Evolutionary conservation across 2,888 invertebrate species (phyloP).

Genomic region (Drosophila recens): DNA sequence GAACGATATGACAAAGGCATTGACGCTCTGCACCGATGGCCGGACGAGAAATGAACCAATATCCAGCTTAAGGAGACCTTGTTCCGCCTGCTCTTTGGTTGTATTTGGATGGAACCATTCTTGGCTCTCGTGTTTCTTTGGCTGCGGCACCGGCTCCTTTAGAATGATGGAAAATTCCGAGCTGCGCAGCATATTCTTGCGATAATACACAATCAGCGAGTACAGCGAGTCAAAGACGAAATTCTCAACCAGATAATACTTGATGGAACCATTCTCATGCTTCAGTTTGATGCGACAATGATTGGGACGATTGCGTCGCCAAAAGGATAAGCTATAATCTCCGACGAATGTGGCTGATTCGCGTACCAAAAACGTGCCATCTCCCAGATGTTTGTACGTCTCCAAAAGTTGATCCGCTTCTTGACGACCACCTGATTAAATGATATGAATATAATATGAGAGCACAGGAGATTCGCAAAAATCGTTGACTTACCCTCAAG

Average conservation of each 20-base stretch:
- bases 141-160: slow-evolving; percentile 96
- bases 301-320: slow-evolving; percentile 95
- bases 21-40: slow-evolving; percentile 93
- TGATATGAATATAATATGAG: background rate
- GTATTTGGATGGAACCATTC: slow-evolving; percentile 96
- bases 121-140: slow-evolving; percentile 96
- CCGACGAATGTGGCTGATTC: slow-evolving; percentile 98
- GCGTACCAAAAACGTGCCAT: slow-evolving; percentile 96
- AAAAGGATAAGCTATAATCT: slow-evolving; percentile 97
- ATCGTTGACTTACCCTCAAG: slow-evolving; percentile 86
- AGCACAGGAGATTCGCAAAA: background rate
- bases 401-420: slow-evolving; percentile 90
- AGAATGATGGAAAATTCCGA: slow-evolving; percentile 95
- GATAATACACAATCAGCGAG: slow-evolving; percentile 95
- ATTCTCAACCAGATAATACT: slow-evolving; percentile 95
- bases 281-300: slow-evolving; percentile 96
- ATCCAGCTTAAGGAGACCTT: slow-evolving; percentile 92
- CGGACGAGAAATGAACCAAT: slow-evolving; percentile 98
- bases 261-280: slow-evolving; percentile 94
- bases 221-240: slow-evolving; percentile 96
- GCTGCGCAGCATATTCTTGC: slow-evolving; percentile 93
- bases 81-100: slow-evolving; percentile 93
- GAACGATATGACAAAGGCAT: slow-evolving; percentile 97
- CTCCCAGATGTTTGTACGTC: slow-evolving; percentile 92
- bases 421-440: slow-evolving; percentile 87